A percentile compares a stretch with the other conserved stretches of the same genome.
Conservation (phyloP, 23 tunicate genomes). For the Clavelina lepadiformis region DNA sequence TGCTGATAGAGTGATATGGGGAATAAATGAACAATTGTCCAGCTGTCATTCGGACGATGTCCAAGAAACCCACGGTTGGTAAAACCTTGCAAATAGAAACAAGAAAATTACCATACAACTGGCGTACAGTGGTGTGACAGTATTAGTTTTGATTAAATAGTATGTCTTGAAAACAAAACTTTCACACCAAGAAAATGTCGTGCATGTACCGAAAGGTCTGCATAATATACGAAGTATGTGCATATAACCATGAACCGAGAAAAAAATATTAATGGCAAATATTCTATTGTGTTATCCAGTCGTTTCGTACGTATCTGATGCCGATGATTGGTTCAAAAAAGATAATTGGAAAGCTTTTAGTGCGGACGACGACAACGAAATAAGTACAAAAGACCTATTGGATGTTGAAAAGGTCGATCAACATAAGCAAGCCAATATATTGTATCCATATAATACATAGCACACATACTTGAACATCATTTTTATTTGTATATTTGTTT, state of each 20-base stretch:
- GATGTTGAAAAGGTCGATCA: conserved; percentile 44
- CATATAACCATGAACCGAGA: too few relatives aligned
- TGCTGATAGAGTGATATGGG: conserved; percentile 48
- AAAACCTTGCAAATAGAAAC: conserved; percentile 2
- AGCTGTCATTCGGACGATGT: conserved; percentile 14
- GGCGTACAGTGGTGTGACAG: too few relatives aligned
- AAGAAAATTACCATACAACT: too few relatives aligned
- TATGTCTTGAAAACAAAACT: too few relatives aligned
- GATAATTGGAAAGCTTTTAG: conserved; percentile 36
- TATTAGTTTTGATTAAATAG: too few relatives aligned
- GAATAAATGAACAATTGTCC: conserved; percentile 27
- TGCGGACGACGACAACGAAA: background rate
- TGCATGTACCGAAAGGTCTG: too few relatives aligned
- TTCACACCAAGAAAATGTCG: too few relatives aligned
- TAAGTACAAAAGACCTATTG: conserved; percentile 21
- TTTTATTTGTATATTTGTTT: too few relatives aligned
- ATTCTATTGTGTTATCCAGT: conserved; percentile 7
- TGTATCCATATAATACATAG: background rate
- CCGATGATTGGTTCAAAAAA: conserved; percentile 46
- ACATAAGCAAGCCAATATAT: background rate
- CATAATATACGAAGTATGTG: too few relatives aligned
- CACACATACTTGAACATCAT: background rate
- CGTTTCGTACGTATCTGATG: conserved; percentile 9
- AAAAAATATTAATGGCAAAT: too few relatives aligned
- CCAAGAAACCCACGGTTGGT: conserved; percentile 26